Conservation (phyloP, 2,888 invertebrate genomes). For the Ellobium chinense region DNA sequence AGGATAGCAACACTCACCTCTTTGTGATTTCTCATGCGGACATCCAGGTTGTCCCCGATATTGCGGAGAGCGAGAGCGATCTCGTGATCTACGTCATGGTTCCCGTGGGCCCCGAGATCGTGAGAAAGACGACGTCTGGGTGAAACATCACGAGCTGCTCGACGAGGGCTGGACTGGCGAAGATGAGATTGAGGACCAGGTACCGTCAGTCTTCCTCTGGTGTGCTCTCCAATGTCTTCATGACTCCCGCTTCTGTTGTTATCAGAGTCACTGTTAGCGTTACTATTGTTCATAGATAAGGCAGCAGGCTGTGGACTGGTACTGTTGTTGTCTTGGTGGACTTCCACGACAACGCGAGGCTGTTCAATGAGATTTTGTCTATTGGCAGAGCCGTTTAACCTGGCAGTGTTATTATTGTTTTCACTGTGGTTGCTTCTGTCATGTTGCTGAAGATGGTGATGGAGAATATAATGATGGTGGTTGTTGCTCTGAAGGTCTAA, state of each 20-base stretch:
- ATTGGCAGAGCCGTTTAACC: background rate
- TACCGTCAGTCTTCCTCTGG: background rate
- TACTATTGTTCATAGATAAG: too few relatives aligned
- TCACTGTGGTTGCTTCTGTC: too few relatives aligned
- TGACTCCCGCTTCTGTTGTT: background rate
- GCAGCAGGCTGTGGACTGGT: too few relatives aligned
- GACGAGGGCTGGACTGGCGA: background rate
- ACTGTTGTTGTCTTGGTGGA: background rate
- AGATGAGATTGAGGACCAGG: background rate
- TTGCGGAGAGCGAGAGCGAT: constrained; percentile 15
- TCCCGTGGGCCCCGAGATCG: background rate
- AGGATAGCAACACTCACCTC: background rate
- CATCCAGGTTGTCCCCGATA: constrained; percentile 36
- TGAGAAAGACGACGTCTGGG: background rate
- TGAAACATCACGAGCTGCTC: background rate
- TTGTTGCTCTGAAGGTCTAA: background rate
- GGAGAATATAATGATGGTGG: too few relatives aligned
- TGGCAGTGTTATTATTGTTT: too few relatives aligned
- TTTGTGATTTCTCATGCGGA: background rate
- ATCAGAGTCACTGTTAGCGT: too few relatives aligned
- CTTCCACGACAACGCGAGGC: background rate
- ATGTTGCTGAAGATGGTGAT: background rate
- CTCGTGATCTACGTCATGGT: constrained; percentile 10
- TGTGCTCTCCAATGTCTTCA: background rate
- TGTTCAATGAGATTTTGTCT: too few relatives aligned